phyloP scores from a whole-genome alignment of 2,888 invertebrate genomes.

The Sesia apiformis region DNA sequence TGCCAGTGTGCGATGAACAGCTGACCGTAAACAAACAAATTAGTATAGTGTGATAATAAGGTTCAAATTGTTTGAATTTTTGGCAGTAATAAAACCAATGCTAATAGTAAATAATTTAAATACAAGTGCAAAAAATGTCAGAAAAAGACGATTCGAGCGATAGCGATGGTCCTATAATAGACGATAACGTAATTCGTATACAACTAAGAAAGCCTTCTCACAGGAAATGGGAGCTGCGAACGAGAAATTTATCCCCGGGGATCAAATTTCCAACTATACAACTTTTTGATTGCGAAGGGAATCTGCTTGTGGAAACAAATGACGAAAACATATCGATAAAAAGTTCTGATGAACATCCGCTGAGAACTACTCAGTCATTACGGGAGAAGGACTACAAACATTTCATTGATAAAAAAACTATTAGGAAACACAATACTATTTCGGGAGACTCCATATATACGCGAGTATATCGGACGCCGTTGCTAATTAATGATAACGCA shows the following conservation, averaged over 20 bases:
- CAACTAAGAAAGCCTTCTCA: constrained; percentile 76
- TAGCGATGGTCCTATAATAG: constrained; percentile 61
- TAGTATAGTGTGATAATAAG: constrained; percentile 29
- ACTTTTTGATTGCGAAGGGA: constrained; percentile 77
- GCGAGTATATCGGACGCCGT: constrained; percentile 44
- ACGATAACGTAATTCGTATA: constrained; percentile 74
- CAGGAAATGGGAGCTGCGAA: constrained; percentile 78
- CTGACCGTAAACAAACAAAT: constrained; percentile 71
- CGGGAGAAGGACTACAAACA: constrained; percentile 56
- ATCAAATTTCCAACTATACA: constrained; percentile 76
- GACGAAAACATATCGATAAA: constrained; percentile 70
- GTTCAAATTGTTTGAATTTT: constrained; percentile 12
- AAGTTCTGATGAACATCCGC: constrained; percentile 41
- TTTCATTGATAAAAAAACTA: constrained; percentile 37
- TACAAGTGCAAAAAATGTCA: constrained; percentile 33
- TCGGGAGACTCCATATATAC: constrained; percentile 61
- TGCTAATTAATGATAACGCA: constrained; percentile 19
- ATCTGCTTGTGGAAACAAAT: constrained; percentile 75
- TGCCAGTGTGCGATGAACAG: constrained; percentile 56
- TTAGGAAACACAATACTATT: constrained; percentile 60
- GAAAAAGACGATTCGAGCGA: constrained; percentile 47
- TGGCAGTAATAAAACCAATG: constrained; percentile 9
- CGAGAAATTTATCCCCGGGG: constrained; percentile 76
- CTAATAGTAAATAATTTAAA: constrained; percentile 12
- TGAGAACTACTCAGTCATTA: constrained; percentile 49